Evolutionary conservation across 2,113 vertebrate genomes (phyloP).

Genomic region (Plotosus lineatus): DNA sequence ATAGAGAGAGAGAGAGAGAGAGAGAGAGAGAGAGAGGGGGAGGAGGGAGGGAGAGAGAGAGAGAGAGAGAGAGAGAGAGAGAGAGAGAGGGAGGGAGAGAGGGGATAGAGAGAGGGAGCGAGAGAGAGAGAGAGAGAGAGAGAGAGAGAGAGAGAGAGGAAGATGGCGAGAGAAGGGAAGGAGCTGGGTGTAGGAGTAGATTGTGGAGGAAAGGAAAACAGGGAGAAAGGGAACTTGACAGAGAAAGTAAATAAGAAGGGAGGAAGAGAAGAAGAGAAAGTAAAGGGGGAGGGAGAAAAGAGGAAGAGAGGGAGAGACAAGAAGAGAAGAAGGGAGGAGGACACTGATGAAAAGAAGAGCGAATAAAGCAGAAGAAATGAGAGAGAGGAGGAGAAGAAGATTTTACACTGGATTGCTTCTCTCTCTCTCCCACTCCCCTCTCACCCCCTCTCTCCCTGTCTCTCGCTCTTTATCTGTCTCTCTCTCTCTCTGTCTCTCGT

Average conservation of each 20-base stretch:
- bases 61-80: too few species aligned
- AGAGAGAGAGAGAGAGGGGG: background rate
- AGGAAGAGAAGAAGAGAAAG: slow-evolving; percentile 7
- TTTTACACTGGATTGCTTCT: slow-evolving; percentile 9
- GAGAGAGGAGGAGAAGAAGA: slow-evolving; percentile 2
- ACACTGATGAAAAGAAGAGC: slow-evolving; percentile 8
- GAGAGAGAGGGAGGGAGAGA: background rate
- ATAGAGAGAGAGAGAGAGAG: background rate
- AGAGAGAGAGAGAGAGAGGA: background rate
- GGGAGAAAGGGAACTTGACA: background rate
- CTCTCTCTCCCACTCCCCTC: slow-evolving; percentile 47
- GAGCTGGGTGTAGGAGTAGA: too few species aligned
- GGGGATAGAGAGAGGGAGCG: background rate
- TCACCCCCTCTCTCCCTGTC: slow-evolving; percentile 54
- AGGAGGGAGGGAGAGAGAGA: background rate
- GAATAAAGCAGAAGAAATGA: slow-evolving; percentile 23
- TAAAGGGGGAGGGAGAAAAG: background rate
- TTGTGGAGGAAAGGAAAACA: background rate
- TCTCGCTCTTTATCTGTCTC: slow-evolving; percentile 1
- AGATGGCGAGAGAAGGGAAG: background rate
- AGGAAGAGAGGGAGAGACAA: background rate
- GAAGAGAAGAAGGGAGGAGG: slow-evolving; percentile 16
- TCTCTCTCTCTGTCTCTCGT: slow-evolving; percentile 43
- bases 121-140: background rate
- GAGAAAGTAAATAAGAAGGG: background rate